Percentiles rank a stretch among this genome's conserved stretches.
Evolutionary conservation across 2,113 vertebrate genomes (phyloP).

Genomic region (Neoarius graeffei): DNA sequence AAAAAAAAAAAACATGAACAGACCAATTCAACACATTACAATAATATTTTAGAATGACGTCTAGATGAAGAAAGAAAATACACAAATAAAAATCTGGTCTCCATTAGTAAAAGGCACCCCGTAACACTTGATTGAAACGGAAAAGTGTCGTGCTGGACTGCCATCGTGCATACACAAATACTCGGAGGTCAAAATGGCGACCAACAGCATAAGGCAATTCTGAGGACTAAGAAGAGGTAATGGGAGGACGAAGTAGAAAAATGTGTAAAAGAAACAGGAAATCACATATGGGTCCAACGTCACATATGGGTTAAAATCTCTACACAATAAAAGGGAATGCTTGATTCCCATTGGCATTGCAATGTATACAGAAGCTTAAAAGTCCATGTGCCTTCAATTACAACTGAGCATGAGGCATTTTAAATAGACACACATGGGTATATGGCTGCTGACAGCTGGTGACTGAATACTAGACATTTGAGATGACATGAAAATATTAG

Average conservation of each 20-base stretch:
- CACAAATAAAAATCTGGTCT: constrained; percentile 43
- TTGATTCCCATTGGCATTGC: constrained; percentile 6
- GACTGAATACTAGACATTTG: not conserved
- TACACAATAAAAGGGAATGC: not conserved
- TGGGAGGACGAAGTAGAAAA: not conserved
- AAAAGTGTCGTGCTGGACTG: constrained; percentile 37
- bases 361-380: not conserved
- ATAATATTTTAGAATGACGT: constrained; percentile 9
- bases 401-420: not conserved
- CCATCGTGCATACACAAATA: constrained; percentile 31
- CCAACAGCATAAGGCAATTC: constrained; percentile 52
- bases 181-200: constrained; percentile 34
- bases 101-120: constrained; percentile 50
- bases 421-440: not conserved
- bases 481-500: not conserved
- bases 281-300: not conserved
- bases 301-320: not conserved
- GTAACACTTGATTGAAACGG: constrained; percentile 27
- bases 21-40: not conserved
- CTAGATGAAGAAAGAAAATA: constrained; percentile 23
- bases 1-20: constrained; percentile 6
- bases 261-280: not conserved
- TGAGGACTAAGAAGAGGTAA: constrained; percentile 33
- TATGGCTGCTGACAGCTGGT: not conserved
- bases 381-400: not conserved